These are phyloP conservation scores for Nephrotoma guestfalica DNA, from an alignment of 2,888 invertebrate species.

Conservation along the genomic window DNA sequence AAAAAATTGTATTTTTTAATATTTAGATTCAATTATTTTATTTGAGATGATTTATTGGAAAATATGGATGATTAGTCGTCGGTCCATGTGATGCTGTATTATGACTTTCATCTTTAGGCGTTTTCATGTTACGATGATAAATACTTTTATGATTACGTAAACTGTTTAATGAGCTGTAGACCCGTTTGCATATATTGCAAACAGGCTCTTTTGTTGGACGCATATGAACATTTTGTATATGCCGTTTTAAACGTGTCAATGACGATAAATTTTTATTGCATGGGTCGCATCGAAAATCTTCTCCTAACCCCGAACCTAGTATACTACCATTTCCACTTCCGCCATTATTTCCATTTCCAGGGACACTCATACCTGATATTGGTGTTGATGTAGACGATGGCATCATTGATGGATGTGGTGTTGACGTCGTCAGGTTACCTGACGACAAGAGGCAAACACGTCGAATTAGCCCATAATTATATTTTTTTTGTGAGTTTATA, in stretches of 20 bases:
- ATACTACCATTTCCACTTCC: conserved; percentile 16
- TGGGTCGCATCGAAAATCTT: conserved; percentile 81
- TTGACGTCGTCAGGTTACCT: conserved; percentile 35
- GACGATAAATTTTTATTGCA: conserved; percentile 84
- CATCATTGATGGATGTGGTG: conserved; percentile 19
- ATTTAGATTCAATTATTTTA: conserved; percentile 14
- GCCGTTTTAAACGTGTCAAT: conserved; percentile 74
- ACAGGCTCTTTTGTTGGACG: conserved; percentile 79
- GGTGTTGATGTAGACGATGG: conserved; percentile 13
- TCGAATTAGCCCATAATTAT: conserved; percentile 33
- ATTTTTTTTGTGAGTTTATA: background rate
- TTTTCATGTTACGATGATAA: conserved; percentile 72
- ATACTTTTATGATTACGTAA: conserved; percentile 86
- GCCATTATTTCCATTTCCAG: conserved; percentile 12
- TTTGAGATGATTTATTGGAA: conserved; percentile 26
- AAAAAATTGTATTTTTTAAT: background rate
- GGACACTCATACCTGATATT: conserved; percentile 15
- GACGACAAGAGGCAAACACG: conserved; percentile 35
- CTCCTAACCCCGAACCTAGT: conserved; percentile 33
- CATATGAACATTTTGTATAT: conserved; percentile 87
- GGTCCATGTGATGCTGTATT: conserved; percentile 10
- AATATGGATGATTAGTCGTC: conserved; percentile 19
- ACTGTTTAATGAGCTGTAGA: conserved; percentile 82
- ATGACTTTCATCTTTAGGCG: conserved; percentile 36
- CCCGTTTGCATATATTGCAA: conserved; percentile 84